Evolutionary conservation across 2,113 vertebrate species (phyloP).

Genomic region (Chaetorhynchus papuensis): DNA sequence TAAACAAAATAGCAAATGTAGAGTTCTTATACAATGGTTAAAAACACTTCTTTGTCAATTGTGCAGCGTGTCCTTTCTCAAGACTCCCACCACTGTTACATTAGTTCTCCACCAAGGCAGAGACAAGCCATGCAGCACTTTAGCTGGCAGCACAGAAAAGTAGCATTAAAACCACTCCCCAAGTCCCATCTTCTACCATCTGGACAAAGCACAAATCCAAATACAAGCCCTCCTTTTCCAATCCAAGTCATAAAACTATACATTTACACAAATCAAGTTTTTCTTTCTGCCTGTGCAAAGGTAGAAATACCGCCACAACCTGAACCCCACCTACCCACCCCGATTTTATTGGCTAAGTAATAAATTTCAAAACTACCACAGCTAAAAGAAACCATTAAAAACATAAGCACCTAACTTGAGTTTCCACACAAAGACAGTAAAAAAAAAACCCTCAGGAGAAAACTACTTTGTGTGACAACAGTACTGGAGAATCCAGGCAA

Average conservation of each 20-base stretch:
- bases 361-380: not conserved
- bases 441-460: not conserved
- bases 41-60: not conserved
- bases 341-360: not conserved
- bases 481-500: not conserved
- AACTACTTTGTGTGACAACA: not conserved
- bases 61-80: not conserved
- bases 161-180: not conserved
- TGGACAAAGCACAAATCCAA: not conserved
- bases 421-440: not conserved
- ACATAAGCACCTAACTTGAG: not conserved
- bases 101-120: not conserved
- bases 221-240: not conserved
- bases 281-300: not conserved
- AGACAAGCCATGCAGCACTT: not conserved
- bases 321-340: accelerated
- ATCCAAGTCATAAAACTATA: not conserved
- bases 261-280: not conserved
- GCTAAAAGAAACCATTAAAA: not conserved
- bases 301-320: not conserved
- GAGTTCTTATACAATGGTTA: not conserved
- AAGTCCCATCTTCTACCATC: not conserved
- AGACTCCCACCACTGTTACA: not conserved
- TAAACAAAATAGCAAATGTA: not conserved
- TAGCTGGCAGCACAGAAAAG: not conserved